A percentile compares a stretch with the other conserved stretches of the same genome.
Evolutionary conservation across 2,888 invertebrate genomes (phyloP).

Genomic region (Parnassius orleans): DNA sequence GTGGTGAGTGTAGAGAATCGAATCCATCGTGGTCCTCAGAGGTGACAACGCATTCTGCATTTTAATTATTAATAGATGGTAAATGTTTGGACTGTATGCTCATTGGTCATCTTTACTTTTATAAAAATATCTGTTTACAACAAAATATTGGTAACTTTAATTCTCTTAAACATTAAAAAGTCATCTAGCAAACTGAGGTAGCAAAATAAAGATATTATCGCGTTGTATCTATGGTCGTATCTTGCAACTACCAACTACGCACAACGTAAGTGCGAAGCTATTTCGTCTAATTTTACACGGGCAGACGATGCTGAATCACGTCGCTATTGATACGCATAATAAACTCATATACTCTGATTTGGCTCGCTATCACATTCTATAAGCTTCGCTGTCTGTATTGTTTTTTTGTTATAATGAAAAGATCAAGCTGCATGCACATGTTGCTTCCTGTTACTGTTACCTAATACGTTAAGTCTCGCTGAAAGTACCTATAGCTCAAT

Average conservation of each 20-base stretch:
- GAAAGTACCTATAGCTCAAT: too few relatives aligned
- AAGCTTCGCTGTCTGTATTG: constrained; percentile 36
- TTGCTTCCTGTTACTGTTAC: constrained; percentile 15
- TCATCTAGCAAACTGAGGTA: neutral
- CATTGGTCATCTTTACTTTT: too few relatives aligned
- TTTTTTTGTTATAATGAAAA: constrained; percentile 25
- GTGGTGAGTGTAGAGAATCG: too few relatives aligned
- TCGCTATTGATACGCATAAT: constrained; percentile 61
- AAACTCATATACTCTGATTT: constrained; percentile 54
- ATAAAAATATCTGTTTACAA: neutral
- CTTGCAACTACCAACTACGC: constrained; percentile 21
- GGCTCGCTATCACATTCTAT: constrained; percentile 47
- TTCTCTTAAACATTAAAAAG: constrained; percentile 1
- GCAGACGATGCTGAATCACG: constrained; percentile 33
- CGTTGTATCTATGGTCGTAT: neutral
- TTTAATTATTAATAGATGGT: too few relatives aligned
- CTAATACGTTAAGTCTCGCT: neutral
- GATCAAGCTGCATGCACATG: constrained; percentile 16
- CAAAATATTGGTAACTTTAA: constrained; percentile 5
- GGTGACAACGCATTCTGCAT: too few relatives aligned
- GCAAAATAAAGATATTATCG: constrained; percentile 10
- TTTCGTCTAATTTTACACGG: constrained; percentile 57
- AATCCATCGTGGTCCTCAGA: too few relatives aligned
- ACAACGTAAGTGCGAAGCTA: constrained; percentile 41
- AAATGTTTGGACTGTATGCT: too few relatives aligned